A percentile compares a stretch with the other conserved stretches of the same genome.
Evolutionary conservation across 2,797 vertebrate species (phyloP).

Genomic region (Danio aesculapii): DNA sequence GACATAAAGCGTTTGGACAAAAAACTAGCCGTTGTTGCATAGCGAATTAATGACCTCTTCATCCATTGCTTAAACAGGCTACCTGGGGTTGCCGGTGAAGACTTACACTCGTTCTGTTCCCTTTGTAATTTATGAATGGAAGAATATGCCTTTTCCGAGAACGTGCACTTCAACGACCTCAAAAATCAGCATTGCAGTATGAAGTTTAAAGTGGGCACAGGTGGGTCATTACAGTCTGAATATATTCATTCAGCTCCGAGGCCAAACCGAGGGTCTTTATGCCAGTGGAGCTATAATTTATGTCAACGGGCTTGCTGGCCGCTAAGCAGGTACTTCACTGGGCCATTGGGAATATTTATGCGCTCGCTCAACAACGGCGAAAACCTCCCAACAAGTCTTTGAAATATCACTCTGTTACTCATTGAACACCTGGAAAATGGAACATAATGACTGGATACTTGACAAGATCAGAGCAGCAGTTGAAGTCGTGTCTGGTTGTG

Average conservation of each 20-base stretch:
- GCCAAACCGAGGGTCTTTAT: conserved; percentile 48
- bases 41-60: conserved; percentile 20
- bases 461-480: conserved; percentile 51
- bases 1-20: neutral
- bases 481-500: conserved; percentile 31
- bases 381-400: conserved; percentile 47
- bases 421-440: conserved; percentile 32
- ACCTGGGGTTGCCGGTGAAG: conserved; percentile 9
- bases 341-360: conserved; percentile 64
- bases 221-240: conserved; percentile 60
- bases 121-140: neutral
- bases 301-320: conserved; percentile 55
- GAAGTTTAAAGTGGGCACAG: conserved; percentile 62
- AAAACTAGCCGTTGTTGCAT: neutral
- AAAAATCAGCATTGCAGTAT: neutral
- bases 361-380: conserved; percentile 50
- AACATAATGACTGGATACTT: conserved; percentile 38
- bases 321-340: conserved; percentile 57
- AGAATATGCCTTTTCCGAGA: neutral
- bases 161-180: conserved; percentile 18
- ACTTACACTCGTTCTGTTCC: conserved; percentile 18
- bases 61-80: conserved; percentile 6
- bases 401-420: conserved; percentile 46
- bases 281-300: conserved; percentile 56
- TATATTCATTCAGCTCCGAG: conserved; percentile 55